These are phyloP conservation scores for Clostera curtula DNA, from an alignment of 2,888 invertebrate genomes.

Conservation along the genomic window DNA sequence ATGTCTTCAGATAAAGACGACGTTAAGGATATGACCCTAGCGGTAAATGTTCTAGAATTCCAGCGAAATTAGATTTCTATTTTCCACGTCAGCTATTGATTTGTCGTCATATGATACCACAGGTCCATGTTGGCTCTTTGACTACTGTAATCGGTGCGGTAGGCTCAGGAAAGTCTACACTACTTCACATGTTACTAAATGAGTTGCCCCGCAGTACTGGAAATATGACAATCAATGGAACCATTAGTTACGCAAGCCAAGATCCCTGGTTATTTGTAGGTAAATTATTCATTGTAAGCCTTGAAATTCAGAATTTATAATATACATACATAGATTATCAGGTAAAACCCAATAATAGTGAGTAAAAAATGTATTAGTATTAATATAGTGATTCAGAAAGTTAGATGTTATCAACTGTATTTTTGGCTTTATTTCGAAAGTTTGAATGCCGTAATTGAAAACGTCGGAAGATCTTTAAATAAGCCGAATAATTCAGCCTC, in stretches of 20 bases:
- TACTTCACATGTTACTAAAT: constrained; percentile 80
- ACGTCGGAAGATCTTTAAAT: too few relatives aligned
- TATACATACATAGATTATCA: too few relatives aligned
- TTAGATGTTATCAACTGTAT: too few relatives aligned
- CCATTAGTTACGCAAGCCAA: constrained; percentile 84
- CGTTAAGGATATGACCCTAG: constrained; percentile 56
- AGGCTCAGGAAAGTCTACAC: constrained; percentile 75
- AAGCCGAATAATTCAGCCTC: neutral
- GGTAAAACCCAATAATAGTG: too few relatives aligned
- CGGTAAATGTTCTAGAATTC: constrained; percentile 31
- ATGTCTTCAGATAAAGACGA: constrained; percentile 54
- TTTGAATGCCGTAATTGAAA: too few relatives aligned
- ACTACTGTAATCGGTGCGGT: constrained; percentile 79
- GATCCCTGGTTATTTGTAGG: constrained; percentile 88
- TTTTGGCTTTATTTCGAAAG: too few relatives aligned
- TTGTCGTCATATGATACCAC: neutral
- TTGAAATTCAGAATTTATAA: too few relatives aligned
- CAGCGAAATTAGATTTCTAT: neutral
- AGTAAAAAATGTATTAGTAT: too few relatives aligned
- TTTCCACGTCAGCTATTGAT: too few relatives aligned
- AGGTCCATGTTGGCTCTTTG: constrained; percentile 54
- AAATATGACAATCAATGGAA: constrained; percentile 75
- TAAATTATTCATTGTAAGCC: too few relatives aligned
- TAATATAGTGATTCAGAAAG: too few relatives aligned
- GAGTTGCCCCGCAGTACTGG: constrained; percentile 83